Conservation (phyloP, 1,140 invertebrate species). For the Odontomachus brunneus region DNA sequence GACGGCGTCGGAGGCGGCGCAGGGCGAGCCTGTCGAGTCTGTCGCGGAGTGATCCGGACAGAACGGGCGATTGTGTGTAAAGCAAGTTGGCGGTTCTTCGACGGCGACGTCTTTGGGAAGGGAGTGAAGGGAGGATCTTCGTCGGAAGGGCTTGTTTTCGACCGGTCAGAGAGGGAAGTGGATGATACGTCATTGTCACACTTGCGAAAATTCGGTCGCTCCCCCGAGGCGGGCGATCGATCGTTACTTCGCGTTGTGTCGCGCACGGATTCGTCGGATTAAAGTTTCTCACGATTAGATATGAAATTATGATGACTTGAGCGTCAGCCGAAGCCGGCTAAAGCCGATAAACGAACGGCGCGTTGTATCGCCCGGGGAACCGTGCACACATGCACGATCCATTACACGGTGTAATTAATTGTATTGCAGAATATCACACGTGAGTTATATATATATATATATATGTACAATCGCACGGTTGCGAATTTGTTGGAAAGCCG, state of each 20-base stretch:
- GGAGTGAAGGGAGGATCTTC: slow-evolving; percentile 6
- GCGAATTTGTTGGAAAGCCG: too few relatives aligned
- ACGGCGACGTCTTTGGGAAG: neutral
- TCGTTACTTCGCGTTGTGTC: neutral
- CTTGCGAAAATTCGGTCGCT: neutral
- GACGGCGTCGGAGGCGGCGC: neutral
- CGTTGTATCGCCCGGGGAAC: too few relatives aligned
- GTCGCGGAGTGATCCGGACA: neutral
- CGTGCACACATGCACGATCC: too few relatives aligned
- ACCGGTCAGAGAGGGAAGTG: neutral
- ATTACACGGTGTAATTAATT: too few relatives aligned
- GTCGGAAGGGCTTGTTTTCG: neutral
- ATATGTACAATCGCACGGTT: too few relatives aligned
- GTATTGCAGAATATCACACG: too few relatives aligned
- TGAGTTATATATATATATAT: too few relatives aligned
- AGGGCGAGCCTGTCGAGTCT: slow-evolving; percentile 15
- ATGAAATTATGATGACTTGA: neutral
- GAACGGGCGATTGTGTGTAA: neutral
- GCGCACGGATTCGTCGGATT: neutral
- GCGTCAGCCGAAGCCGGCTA: neutral
- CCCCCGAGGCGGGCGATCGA: neutral
- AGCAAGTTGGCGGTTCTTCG: slow-evolving; percentile 23
- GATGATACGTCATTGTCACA: neutral
- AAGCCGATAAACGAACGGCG: too few relatives aligned
- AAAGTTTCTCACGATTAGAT: neutral